Evolutionary conservation across 2,888 invertebrate species (phyloP), one percentile per base, ranked within the genome.

Genomic region (Masnerella sp.): DNA sequence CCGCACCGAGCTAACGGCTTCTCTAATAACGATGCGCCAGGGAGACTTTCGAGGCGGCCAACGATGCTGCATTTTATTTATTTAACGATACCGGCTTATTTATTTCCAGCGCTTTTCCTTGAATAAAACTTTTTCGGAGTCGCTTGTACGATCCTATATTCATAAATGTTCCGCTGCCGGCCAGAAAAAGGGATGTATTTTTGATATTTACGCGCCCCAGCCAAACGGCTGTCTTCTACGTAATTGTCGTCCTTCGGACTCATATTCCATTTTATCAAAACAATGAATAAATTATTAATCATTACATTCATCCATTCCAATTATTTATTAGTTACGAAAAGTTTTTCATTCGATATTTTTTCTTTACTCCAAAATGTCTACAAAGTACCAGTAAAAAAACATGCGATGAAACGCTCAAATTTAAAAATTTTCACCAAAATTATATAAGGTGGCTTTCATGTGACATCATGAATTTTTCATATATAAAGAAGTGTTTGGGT

Each of bases 21-120:
- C 67, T 78, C 76, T 78, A 79, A 79, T 80, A 79, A 78, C 75
- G 76, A 78, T 62, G 70, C 64, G 65, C 56, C 47, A 45, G 75
- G 68, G 68, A 75, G 75, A 68, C 59, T 68, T 75, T 75, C 49
- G 64, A 56, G 42, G 18, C 69, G 47, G 56, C 62, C 68, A 58
- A 43, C 67, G 61, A 36, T 52, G 58, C 61, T 58, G 70, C 70
- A 34, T 54, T 76, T 54, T 73, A 76, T 76, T 76, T 76, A 73
- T 73, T 71, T 76, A 73, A 67, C 65, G 61, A 69, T 72, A 58
- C 62, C 38, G 3, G 54, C 68, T 75, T 73, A 70, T 75, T 75
- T 73, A 72, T 75, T 75, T 65, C 62, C 18, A 56, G 59, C 67
- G 64, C 40, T 74, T 62, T 65, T 54, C 58, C 72, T 72, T 54